phyloP scores from a whole-genome alignment of 2,888 invertebrate genomes.

The Caenorhabditis sulstoni region DNA sequence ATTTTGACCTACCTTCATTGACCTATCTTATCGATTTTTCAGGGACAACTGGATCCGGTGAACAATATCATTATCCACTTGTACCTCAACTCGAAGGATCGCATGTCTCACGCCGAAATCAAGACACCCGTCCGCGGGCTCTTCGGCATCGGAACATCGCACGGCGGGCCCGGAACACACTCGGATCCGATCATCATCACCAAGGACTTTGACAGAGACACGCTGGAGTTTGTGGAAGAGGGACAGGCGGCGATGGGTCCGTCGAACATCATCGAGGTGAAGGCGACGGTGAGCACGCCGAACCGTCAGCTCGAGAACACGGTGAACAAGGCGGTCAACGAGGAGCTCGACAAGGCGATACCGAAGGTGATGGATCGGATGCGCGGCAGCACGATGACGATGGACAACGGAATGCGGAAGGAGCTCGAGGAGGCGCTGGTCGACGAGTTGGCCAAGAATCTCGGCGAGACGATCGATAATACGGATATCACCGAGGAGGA shows the following conservation, averaged over 20 bases:
- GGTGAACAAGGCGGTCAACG: slow-evolving; percentile 63
- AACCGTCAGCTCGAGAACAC: slow-evolving; percentile 61
- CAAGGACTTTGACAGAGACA: slow-evolving; percentile 66
- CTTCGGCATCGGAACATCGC: slow-evolving; percentile 69
- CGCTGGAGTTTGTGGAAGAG: slow-evolving; percentile 63
- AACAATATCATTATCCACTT: slow-evolving; percentile 67
- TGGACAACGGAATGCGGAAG: slow-evolving; percentile 65
- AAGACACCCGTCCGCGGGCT: slow-evolving; percentile 63
- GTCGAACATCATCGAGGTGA: slow-evolving; percentile 71
- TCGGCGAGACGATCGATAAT: slow-evolving; percentile 65
- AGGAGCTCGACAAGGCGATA: slow-evolving; percentile 68
- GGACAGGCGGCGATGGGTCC: no score
- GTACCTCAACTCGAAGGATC: slow-evolving; percentile 63
- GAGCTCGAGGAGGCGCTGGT: slow-evolving; percentile 67
- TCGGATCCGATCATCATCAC: slow-evolving; percentile 65
- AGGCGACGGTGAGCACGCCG: slow-evolving; percentile 67
- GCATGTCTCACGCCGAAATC: slow-evolving; percentile 48
- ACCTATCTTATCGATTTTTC: slow-evolving; percentile 21
- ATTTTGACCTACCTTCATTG: no score
- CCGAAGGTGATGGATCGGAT: slow-evolving; percentile 68
- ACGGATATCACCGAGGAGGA: slow-evolving; percentile 63
- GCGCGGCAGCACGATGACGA: slow-evolving; percentile 51
- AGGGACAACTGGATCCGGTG: slow-evolving; percentile 51
- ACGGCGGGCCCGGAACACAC: slow-evolving; percentile 63
- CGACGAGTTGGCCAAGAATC: slow-evolving; percentile 65